Conservation (phyloP, 92 coral and sea anemone species). For the Umimayanthus kanabou region DNA sequence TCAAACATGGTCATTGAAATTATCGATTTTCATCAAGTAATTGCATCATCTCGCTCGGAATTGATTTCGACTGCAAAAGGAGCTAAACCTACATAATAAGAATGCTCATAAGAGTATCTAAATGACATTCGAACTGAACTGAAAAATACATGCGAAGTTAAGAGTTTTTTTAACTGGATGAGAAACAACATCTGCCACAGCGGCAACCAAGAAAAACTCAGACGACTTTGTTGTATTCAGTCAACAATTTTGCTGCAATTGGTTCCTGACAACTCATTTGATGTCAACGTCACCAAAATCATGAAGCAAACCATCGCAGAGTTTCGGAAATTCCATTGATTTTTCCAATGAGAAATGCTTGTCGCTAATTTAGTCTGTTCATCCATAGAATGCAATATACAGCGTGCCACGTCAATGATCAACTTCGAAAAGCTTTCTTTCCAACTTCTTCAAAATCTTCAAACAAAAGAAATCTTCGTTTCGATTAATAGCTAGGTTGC, state of each 20-base stretch:
- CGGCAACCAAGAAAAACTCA: neutral
- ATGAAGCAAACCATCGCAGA: neutral
- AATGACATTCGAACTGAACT: no score
- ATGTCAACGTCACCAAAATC: neutral
- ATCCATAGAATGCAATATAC: neutral
- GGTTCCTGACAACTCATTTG: slow-evolving; percentile 2
- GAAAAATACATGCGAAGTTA: no score
- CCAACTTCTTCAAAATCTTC: no score
- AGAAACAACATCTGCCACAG: no score
- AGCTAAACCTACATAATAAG: no score
- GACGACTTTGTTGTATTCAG: neutral
- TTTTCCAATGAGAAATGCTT: slow-evolving; percentile 22
- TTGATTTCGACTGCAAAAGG: neutral
- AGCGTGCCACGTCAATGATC: neutral
- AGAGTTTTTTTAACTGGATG: no score
- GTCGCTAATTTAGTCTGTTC: neutral
- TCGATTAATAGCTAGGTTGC: no score
- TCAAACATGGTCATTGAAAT: no score
- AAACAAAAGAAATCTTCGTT: no score
- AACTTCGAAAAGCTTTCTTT: no score
- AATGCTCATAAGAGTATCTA: no score
- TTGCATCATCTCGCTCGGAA: slow-evolving; percentile 6
- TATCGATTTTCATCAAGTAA: neutral
- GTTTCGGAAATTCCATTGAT: slow-evolving; percentile 11
- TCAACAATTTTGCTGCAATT: neutral